Percentiles rank a stretch among this genome's conserved stretches.
Conservation (phyloP, 2,113 vertebrate species). For the Lethenteron reissneri region DNA sequence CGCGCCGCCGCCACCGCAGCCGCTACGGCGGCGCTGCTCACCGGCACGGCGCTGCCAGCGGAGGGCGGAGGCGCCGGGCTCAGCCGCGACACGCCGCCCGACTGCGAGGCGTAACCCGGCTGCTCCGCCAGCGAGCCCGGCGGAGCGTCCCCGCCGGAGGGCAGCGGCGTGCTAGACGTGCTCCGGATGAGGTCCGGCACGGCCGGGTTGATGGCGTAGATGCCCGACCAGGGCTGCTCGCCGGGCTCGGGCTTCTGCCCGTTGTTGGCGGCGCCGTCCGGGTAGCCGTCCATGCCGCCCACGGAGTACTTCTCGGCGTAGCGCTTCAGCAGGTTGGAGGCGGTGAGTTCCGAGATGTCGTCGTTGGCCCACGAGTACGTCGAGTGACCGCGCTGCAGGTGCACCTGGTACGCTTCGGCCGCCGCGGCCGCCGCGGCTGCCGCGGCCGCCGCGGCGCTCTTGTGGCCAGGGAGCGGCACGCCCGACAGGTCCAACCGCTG, state of each 20-base stretch:
- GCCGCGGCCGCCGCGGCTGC: not conserved
- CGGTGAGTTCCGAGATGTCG: conserved; percentile 91
- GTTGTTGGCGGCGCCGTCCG: conserved; percentile 74
- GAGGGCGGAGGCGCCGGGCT: not conserved
- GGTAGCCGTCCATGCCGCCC: conserved; percentile 71
- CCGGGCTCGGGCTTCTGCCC: conserved; percentile 80
- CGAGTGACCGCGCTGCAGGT: conserved; percentile 89
- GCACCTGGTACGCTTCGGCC: conserved; percentile 84
- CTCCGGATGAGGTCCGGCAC: conserved; percentile 18
- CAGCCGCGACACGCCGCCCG: conserved; percentile 1
- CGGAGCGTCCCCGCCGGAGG: not conserved
- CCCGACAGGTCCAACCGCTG: conserved; percentile 99
- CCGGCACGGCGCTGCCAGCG: not conserved
- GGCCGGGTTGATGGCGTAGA: conserved; percentile 79
- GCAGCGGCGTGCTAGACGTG: not conserved
- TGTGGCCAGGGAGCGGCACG: conserved; percentile 85
- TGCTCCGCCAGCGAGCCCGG: not conserved
- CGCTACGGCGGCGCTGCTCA: not conserved
- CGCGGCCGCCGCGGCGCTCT: conserved; percentile 16
- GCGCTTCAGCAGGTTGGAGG: conserved; percentile 93
- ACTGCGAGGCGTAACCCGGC: not conserved
- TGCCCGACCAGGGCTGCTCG: conserved; percentile 42
- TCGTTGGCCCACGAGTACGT: conserved; percentile 90
- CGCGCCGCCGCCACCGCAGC: conserved; percentile 56
- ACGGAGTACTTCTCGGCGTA: conserved; percentile 98